phyloP scores from a whole-genome alignment of 2,888 invertebrate species.

The Ennomos fuscantarius region DNA sequence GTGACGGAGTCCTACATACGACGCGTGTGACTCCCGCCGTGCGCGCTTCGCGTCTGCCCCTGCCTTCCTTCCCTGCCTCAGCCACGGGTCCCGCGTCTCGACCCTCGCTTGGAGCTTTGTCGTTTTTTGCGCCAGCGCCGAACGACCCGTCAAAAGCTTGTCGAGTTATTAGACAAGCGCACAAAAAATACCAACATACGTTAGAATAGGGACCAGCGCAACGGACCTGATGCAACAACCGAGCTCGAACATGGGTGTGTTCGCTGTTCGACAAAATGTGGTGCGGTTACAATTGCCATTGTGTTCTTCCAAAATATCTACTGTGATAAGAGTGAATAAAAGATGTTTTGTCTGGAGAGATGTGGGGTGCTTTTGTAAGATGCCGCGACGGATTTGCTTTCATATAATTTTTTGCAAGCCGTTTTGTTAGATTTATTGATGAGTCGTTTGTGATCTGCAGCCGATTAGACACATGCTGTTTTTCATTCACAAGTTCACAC shows the following conservation, averaged over 20 bases:
- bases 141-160: conserved; percentile 84
- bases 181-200: conserved; percentile 76
- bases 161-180: conserved; percentile 77
- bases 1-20: conserved; percentile 26
- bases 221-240: conserved; percentile 71
- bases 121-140: conserved; percentile 82
- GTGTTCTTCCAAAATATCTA: conserved; percentile 64
- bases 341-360: conserved; percentile 53
- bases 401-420: conserved; percentile 51
- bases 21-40: conserved; percentile 44
- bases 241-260: conserved; percentile 53
- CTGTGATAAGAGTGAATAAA: conserved; percentile 77
- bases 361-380: conserved; percentile 61
- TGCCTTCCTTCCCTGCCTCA: conserved; percentile 29
- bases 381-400: conserved; percentile 54
- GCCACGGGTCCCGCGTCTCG: conserved; percentile 63
- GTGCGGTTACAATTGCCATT: conserved; percentile 75
- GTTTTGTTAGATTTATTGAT: conserved; percentile 56
- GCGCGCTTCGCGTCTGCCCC: conserved; percentile 39
- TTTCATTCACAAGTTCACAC: conserved; percentile 30
- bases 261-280: conserved; percentile 66
- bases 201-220: conserved; percentile 70
- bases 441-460: conserved; percentile 35
- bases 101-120: conserved; percentile 72
- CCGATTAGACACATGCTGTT: conserved; percentile 36